Base-by-base conservation (phyloP, 2,113 vertebrate species). In the Loxodonta africana region DNA sequence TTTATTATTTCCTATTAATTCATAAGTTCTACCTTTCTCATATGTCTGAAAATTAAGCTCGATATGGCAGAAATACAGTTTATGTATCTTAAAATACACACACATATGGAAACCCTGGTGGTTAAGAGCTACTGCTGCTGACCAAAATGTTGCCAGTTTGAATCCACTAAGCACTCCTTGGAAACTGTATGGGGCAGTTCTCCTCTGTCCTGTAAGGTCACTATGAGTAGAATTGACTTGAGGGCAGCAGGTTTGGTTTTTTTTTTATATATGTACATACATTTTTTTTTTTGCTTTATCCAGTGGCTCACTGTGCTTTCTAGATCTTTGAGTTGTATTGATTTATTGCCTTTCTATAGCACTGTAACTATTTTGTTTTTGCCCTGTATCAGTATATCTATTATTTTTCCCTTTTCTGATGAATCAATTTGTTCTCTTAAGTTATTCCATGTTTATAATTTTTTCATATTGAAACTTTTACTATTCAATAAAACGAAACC, bases 21-120 rank as follows among this genome's bases (percentile, higher is more conserved):
- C 2, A 21, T 87, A 87, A 33, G 0, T 28, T 8, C 9, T 83
- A 18, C 4, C 18, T 67, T 78, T 77, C 8, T 51, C 33, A 62
- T 63, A 57, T 67, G 26, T 77, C 74, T 86, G 48, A 91, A 89
- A 91, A 65, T 73, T 83, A 93, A 82, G 33, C 37, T 85, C 26
- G 9, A 76, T 1, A 37, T 44, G 83, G 8, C 1, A 73, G 9
- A 90, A 20, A 78, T 46, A 73, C 12, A 44, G 57, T 69, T 81
- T 78, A 37, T 57, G 6, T 28, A 63, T n/a, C 28, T 87, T 69
- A 48, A 48, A 48, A 48, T 10, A 48, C 10, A 48, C 48, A 48
- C 48, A 48, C 48, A 48, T 10, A 7, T 7, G 10, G 7, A 48
- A 6, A 4, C 37, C 37, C 37, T 37, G 37, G 37, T 37, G 37